Conservation (phyloP, 2,797 vertebrate genomes). For the Cheirogaleus major region DNA sequence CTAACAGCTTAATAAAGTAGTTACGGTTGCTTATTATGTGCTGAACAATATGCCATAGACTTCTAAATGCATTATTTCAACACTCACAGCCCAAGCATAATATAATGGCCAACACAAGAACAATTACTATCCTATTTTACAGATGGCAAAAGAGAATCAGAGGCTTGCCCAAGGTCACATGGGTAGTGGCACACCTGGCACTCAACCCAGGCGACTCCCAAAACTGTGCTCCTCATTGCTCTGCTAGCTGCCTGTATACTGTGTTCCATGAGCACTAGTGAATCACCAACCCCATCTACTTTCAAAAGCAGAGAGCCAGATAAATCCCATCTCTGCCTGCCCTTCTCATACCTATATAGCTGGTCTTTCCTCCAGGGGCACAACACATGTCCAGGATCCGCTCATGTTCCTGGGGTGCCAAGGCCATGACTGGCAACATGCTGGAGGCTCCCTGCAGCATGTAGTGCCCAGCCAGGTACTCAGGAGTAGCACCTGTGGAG, state of each 20-base stretch:
- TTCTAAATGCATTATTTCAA: not conserved
- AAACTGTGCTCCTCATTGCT: not conserved
- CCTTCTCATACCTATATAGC: slow-evolving; percentile 92
- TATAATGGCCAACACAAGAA: not conserved
- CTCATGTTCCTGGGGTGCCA: slow-evolving; percentile 97
- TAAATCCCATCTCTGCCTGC: not conserved
- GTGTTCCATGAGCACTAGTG: not conserved
- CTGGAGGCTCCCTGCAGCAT: slow-evolving; percentile 99
- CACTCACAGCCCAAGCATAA: not conserved
- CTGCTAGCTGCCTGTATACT: not conserved
- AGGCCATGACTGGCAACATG: slow-evolving; percentile 96
- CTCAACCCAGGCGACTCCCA: not conserved
- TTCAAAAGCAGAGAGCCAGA: not conserved
- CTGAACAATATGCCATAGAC: not conserved
- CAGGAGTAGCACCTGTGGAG: slow-evolving; percentile 94
- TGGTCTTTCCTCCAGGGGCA: slow-evolving; percentile 98
- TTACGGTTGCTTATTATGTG: not conserved
- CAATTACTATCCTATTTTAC: not conserved
- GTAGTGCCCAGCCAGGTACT: slow-evolving; percentile 98
- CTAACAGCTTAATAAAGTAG: not conserved
- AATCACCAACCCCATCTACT: not conserved
- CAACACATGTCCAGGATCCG: slow-evolving; percentile 97
- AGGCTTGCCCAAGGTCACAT: not conserved
- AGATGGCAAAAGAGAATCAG: not conserved
- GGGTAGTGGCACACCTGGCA: not conserved